Base-by-base conservation (phyloP, 2,888 invertebrate genomes). In the Ochlodes sylvanus region DNA sequence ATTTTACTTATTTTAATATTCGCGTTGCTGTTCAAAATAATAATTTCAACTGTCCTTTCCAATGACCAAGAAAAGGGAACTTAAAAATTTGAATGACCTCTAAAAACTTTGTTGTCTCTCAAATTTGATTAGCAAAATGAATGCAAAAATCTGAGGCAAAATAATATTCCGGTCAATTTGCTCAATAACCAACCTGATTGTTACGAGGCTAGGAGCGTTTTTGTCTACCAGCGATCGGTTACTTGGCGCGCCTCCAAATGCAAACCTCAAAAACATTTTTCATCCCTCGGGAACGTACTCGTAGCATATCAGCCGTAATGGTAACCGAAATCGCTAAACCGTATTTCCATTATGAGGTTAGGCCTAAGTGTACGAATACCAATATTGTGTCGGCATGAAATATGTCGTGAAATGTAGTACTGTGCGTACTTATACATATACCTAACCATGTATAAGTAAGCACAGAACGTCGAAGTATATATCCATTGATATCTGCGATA, bases 271-370 rank as follows among this genome's bases (percentile, higher is more conserved):
- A 66, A 60, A 66, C 60, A 66, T 66, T 66, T 66, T 66, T 66
- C 66, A 66, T 66, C 60, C 66, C 60, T 32, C 54, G 66, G 54
- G 60, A 61, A 32, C 66, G 60, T 50, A 50, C 50, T 50, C 50
- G 12, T 41, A 60, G 54, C 66, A 54, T 66, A 66, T 66, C 66
- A 66, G 60, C 54, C 54, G 60, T 60, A 67, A 67, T 67, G 54
- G 54, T 60, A 67, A 61, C 66, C 66, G 54, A 61, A 67, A 67
- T 55, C 60, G 60, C 66, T 67, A 67, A 67, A 55, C 66, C 66
- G 66, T 44, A 67, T 67, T 65, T 67, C 66, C 54, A 61, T 67
- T 67, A 67, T 67, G 66, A 66, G 60, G 66, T 66, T 66, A 66
- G 66, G 66, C 54, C 66, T 67, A 67, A 67, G 66, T 61, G 66